A percentile compares a stretch with the other conserved stretches of the same genome.
Conservation (phyloP, 2,113 vertebrate genomes). For the Benitochromis conjunctus region DNA sequence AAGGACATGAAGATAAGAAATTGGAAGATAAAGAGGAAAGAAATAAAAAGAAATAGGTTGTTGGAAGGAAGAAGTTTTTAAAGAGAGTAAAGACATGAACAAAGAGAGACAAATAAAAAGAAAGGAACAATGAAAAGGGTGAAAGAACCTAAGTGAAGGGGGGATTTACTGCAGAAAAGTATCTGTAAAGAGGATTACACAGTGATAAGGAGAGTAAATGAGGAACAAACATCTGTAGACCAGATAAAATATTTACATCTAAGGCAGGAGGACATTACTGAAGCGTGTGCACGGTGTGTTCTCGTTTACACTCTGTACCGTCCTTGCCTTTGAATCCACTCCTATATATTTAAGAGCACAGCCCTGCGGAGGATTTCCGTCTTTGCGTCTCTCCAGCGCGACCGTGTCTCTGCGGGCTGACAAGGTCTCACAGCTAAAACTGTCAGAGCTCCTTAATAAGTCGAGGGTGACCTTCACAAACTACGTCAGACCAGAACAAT, state of each 20-base stretch:
- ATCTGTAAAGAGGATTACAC: fast-evolving
- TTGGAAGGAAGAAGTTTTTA: not conserved
- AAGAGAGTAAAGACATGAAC: fast-evolving
- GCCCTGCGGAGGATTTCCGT: not conserved
- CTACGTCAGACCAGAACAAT: not conserved
- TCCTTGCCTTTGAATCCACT: not conserved
- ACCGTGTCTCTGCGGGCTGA: not conserved
- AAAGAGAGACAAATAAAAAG: not conserved
- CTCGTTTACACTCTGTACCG: not conserved
- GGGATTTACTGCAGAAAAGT: not conserved
- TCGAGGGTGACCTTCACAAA: constrained; percentile 16
- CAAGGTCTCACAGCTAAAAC: constrained; percentile 17
- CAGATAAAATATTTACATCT: not conserved
- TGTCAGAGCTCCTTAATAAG: constrained; percentile 3
- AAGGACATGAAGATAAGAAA: not conserved
- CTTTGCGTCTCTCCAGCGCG: not conserved
- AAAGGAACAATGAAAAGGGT: not conserved
- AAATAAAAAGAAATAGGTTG: fast-evolving
- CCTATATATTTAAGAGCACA: not conserved
- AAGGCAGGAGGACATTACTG: not conserved
- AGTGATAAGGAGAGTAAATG: not conserved
- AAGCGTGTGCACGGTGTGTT: fast-evolving
- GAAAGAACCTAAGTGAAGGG: not conserved
- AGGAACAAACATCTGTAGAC: not conserved
- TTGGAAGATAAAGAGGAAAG: not conserved